Conservation (phyloP, 2,113 vertebrate genomes). For the Catharus fuscescens region DNA sequence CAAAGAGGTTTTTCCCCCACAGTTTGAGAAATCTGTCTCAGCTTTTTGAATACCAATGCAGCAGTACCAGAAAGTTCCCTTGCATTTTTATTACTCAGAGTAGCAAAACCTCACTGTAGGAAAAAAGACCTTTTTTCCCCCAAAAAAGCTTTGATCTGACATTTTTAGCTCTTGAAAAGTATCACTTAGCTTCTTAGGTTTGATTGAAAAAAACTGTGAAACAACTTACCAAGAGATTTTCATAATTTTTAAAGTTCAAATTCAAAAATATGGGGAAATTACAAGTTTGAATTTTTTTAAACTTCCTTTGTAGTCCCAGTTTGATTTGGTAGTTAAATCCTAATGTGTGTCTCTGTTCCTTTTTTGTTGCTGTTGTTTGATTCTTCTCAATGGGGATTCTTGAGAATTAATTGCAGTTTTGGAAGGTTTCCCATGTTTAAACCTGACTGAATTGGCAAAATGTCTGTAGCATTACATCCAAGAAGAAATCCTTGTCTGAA, state of each 20-base stretch:
- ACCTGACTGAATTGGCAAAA: not conserved
- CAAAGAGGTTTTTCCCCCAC: not conserved
- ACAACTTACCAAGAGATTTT: not conserved
- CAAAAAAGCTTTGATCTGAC: not conserved
- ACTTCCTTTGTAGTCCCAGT: not conserved
- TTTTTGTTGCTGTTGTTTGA: not conserved
- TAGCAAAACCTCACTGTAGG: not conserved
- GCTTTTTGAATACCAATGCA: conserved; percentile 22
- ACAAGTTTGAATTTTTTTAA: not conserved
- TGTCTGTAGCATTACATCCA: conserved; percentile 30
- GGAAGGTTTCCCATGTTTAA: not conserved
- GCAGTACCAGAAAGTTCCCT: conserved; percentile 25
- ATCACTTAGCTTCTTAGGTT: not conserved
- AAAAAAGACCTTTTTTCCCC: not conserved
- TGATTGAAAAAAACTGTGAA: not conserved
- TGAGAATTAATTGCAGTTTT: not conserved
- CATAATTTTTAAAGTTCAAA: not conserved
- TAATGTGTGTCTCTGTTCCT: not conserved
- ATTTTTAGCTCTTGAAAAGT: not conserved
- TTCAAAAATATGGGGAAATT: not conserved
- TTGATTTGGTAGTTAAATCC: not conserved
- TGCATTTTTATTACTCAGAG: conserved; percentile 23
- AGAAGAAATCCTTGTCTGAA: conserved; percentile 15
- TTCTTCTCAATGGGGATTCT: not conserved
- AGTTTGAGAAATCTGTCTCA: conserved; percentile 44